phyloP scores from a whole-genome alignment of 2,113 vertebrate genomes.

The Poeciliopsis occidentalis region DNA sequence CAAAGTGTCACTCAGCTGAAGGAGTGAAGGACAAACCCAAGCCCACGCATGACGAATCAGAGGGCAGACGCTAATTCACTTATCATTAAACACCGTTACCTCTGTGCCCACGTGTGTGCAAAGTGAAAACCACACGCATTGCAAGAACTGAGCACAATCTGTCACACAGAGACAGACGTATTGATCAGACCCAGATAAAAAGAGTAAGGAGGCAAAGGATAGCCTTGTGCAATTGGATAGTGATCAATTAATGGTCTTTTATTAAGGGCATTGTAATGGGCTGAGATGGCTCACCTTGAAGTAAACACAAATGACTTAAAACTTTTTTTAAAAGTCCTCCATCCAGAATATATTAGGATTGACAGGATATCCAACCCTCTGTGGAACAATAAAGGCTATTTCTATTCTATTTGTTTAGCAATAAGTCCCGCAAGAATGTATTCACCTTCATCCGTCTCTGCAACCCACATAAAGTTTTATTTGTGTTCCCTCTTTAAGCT shows the following conservation, averaged over 20 bases:
- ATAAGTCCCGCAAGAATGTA: background rate
- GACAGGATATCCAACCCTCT: too few species aligned
- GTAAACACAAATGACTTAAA: slow-evolving; percentile 36
- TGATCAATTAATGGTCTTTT: slow-evolving; percentile 75
- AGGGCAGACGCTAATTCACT: slow-evolving; percentile 32
- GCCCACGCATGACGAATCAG: slow-evolving; percentile 30
- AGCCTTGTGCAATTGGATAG: slow-evolving; percentile 50
- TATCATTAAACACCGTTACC: slow-evolving; percentile 51
- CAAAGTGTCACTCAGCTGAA: slow-evolving; percentile 60
- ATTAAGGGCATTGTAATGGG: slow-evolving; percentile 42
- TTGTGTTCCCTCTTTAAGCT: background rate
- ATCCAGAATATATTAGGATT: too few species aligned
- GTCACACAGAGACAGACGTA: slow-evolving; percentile 74
- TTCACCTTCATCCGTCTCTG: background rate
- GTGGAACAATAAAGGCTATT: too few species aligned
- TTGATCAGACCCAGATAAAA: slow-evolving; percentile 69
- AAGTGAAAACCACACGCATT: slow-evolving; percentile 4
- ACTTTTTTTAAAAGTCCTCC: background rate
- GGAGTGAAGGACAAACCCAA: slow-evolving; percentile 66
- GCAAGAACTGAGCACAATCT: slow-evolving; percentile 40
- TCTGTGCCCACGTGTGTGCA: slow-evolving; percentile 10
- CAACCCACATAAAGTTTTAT: background rate
- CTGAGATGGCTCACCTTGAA: slow-evolving; percentile 47
- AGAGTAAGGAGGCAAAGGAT: slow-evolving; percentile 44
- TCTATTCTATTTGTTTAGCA: background rate